Evolutionary conservation across 2,797 vertebrate genomes (phyloP).

Genomic region (Mormyrops boulengeri): DNA sequence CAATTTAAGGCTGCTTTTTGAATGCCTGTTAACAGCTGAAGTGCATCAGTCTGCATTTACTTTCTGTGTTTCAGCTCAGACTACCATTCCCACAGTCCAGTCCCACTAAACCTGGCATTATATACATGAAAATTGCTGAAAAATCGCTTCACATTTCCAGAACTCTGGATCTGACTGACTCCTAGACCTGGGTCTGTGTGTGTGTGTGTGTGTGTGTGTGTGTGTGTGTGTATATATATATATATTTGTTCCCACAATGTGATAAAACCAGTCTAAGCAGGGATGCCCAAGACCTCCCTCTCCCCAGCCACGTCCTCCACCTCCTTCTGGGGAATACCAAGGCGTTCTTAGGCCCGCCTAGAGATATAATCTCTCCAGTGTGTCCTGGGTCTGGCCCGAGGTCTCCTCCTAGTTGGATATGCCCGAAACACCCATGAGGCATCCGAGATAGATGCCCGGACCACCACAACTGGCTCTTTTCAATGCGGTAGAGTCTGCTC

Average conservation of each 20-base stretch:
- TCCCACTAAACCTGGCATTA: background rate
- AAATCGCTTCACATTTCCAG: background rate
- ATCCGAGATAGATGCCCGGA: background rate
- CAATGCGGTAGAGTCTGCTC: background rate
- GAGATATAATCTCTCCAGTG: background rate
- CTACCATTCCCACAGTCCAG: background rate
- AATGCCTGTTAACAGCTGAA: background rate
- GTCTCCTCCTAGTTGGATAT: background rate
- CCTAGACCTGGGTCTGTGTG: background rate
- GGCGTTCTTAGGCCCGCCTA: background rate
- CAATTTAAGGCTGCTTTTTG: background rate
- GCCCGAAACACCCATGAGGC: background rate
- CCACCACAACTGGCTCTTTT: background rate
- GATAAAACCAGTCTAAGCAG: background rate
- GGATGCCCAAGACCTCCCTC: background rate
- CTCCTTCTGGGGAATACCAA: background rate
- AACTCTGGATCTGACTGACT: background rate
- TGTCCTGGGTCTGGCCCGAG: background rate
- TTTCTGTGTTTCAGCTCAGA: background rate
- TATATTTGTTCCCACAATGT: background rate
- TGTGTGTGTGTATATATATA: background rate
- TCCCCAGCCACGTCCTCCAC: background rate
- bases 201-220: background rate
- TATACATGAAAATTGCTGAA: background rate
- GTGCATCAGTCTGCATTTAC: background rate